Conservation (phyloP, 2,888 invertebrate species). For the Azorinus chamasolen region DNA sequence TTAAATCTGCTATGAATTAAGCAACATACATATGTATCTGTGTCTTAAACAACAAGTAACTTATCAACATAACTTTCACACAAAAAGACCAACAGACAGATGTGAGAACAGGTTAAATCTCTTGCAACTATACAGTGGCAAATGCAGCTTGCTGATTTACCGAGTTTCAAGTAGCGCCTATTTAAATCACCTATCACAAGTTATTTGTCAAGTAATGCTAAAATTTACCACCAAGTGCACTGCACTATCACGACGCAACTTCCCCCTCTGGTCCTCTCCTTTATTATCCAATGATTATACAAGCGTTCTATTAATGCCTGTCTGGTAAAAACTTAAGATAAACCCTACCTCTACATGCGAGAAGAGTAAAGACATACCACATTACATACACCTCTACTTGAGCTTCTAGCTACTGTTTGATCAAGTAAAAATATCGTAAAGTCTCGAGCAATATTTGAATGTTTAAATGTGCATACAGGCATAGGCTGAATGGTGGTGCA, state of each 20-base stretch:
- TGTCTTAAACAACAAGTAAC: too few relatives aligned
- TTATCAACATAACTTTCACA: too few relatives aligned
- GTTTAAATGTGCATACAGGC: background rate
- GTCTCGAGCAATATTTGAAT: background rate
- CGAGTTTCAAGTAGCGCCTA: too few relatives aligned
- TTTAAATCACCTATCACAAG: too few relatives aligned
- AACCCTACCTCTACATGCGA: background rate
- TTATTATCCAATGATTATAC: constrained; percentile 56
- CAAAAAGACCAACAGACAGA: too few relatives aligned
- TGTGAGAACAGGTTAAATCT: too few relatives aligned
- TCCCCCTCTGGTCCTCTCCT: constrained; percentile 44
- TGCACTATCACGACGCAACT: constrained; percentile 43
- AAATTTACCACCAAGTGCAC: constrained; percentile 14
- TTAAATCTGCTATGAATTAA: too few relatives aligned
- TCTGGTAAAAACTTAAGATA: constrained; percentile 14
- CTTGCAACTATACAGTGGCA: background rate
- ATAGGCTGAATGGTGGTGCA: too few relatives aligned
- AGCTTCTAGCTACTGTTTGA: background rate
- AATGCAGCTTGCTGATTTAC: background rate
- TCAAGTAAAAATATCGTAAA: too few relatives aligned
- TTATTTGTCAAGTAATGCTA: too few relatives aligned
- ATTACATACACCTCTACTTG: constrained; percentile 1
- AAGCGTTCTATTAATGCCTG: constrained; percentile 34
- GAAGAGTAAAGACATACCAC: background rate
- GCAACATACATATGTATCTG: too few relatives aligned